These are phyloP conservation scores for Cantharis flavilabris DNA, from an alignment of 2,888 invertebrate species.

Conservation along the genomic window DNA sequence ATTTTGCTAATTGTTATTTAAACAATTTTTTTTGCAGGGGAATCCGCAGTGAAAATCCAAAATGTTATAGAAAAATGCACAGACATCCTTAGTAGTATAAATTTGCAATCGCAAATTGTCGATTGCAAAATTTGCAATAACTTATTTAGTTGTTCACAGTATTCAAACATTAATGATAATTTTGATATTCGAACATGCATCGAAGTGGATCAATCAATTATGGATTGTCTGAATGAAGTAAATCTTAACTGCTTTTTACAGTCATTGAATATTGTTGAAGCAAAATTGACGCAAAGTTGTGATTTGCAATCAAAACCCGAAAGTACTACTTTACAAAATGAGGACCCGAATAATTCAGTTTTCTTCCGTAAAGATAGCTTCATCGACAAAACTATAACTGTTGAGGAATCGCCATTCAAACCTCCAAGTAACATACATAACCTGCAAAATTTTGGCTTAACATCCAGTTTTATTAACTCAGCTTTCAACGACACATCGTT, in stretches of 20 bases:
- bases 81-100: neutral
- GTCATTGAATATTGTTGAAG: slow-evolving; percentile 16
- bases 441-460: slow-evolving; percentile 10
- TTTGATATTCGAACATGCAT: slow-evolving; percentile 28
- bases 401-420: slow-evolving; percentile 9
- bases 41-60: neutral
- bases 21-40: neutral
- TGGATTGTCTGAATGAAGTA: slow-evolving; percentile 39
- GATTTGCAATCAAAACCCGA: neutral
- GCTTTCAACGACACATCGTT: slow-evolving; percentile 28
- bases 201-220: slow-evolving; percentile 36
- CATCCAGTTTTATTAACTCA: slow-evolving; percentile 12
- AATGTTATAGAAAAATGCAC: neutral
- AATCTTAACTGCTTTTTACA: slow-evolving; percentile 40
- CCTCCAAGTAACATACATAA: slow-evolving; percentile 6
- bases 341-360: neutral
- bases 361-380: neutral
- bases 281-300: slow-evolving; percentile 5
- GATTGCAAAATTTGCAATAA: slow-evolving; percentile 57
- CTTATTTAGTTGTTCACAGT: slow-evolving; percentile 54
- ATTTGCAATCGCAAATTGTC: neutral
- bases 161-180: slow-evolving; percentile 3
- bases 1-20: neutral
- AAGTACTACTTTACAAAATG: neutral
- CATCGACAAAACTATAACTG: neutral